Conservation (phyloP, 2,797 vertebrate genomes). For the Alfaro cultratus region DNA sequence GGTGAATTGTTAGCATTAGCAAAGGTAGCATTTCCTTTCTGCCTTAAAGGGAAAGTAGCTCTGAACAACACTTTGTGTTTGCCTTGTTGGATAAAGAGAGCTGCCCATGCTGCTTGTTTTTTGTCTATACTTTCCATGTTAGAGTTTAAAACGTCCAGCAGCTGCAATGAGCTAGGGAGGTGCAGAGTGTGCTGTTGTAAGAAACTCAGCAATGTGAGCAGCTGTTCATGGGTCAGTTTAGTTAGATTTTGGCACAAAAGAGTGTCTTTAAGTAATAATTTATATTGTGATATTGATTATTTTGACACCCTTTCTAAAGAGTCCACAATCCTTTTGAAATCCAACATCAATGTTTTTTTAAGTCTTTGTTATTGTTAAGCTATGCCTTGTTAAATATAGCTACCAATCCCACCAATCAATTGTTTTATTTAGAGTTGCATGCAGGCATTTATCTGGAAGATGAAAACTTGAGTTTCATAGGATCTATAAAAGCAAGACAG, state of each 20-base stretch:
- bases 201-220: background rate
- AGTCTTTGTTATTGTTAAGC: background rate
- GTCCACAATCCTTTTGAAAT: background rate
- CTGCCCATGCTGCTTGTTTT: background rate
- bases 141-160: background rate
- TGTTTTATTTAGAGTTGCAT: background rate
- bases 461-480: conserved; percentile 44
- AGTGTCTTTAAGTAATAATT: background rate
- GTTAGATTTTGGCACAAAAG: background rate
- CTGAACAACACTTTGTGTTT: background rate
- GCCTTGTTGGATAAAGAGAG: background rate
- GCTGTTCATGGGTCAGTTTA: background rate
- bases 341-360: background rate
- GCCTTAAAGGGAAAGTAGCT: background rate
- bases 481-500: conserved; percentile 43
- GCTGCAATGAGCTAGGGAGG: background rate
- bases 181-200: too few species aligned
- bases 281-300: background rate
- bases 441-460: background rate
- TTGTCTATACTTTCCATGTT: background rate
- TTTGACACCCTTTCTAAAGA: background rate
- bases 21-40: background rate
- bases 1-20: background rate
- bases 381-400: background rate
- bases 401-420: background rate